These are phyloP conservation scores for Dasysyrphus albostriatus DNA, from an alignment of 2,888 invertebrate species.

Conservation along the genomic window DNA sequence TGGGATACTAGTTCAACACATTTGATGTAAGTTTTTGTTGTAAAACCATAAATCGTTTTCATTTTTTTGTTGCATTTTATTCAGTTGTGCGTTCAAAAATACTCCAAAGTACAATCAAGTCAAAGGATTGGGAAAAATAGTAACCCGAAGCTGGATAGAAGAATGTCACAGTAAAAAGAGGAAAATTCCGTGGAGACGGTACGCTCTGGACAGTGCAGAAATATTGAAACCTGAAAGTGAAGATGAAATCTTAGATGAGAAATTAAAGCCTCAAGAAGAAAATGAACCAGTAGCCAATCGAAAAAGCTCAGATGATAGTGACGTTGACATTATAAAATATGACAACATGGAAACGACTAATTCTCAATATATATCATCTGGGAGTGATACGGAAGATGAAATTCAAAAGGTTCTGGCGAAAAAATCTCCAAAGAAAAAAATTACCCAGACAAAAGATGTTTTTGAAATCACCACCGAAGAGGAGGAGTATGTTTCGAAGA, in stretches of 20 bases:
- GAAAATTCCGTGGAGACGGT: conserved; percentile 83
- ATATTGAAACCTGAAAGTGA: conserved; percentile 81
- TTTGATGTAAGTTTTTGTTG: conserved; percentile 88
- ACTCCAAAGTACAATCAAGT: conserved; percentile 94
- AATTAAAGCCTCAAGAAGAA: conserved; percentile 71
- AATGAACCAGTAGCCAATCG: not conserved
- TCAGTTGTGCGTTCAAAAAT: conserved; percentile 94
- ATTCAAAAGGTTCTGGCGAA: conserved; percentile 78
- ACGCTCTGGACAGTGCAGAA: conserved; percentile 80
- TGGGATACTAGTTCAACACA: conserved; percentile 92
- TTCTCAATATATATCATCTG: conserved; percentile 76
- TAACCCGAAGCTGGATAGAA: conserved; percentile 90
- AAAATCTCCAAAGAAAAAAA: conserved; percentile 29
- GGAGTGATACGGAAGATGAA: conserved; percentile 82
- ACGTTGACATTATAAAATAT: conserved; percentile 39
- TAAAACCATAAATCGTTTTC: not conserved
- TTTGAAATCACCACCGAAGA: conserved; percentile 82
- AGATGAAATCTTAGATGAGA: conserved; percentile 80
- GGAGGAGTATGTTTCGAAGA: conserved; percentile 80
- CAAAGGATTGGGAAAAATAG: conserved; percentile 86
- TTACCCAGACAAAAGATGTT: conserved; percentile 63
- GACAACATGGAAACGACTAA: conserved; percentile 1
- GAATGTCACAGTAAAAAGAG: conserved; percentile 87
- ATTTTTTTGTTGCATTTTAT: conserved; percentile 75
- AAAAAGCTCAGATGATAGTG: conserved; percentile 23